Evolutionary conservation across 2,113 vertebrate species (phyloP), one percentile per base, ranked within the genome.

Genomic region (Sturnus vulgaris): DNA sequence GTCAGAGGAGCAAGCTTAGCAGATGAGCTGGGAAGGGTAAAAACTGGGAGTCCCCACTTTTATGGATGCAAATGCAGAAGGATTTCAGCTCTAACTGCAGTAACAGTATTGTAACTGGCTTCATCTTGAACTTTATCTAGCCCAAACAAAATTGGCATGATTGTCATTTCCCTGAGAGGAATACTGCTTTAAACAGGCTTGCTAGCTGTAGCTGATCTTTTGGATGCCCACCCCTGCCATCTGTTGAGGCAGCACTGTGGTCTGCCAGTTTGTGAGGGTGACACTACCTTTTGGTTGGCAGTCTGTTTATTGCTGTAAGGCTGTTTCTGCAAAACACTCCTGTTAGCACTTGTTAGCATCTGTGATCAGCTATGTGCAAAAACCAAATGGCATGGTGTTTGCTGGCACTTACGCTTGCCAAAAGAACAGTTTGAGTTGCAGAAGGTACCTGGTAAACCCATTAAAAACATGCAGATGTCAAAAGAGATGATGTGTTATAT

Each of bases 401-500:
- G 56, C 82, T 81, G 68, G 87, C 44, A 40, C 57, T 93, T 78
- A 25, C 2, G 35, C 66, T 86, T 95, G 92, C 93, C 94, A 97
- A 91, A 95, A 88, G 77, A 96, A 91, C 94, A 96, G 91, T 92
- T 65, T 96, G 91, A 72, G 89, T 83, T 93, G 82, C 90, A 96
- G 94, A 95, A 94, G 92, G 88, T 83, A 84, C 70, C 93, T 90
- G 93, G 70, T 76, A 89, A 95, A 69, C n/a, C 89, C 78, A 92
- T 82, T 82, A 64, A 89, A 95, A 93, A 92, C 78, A 91, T 64
- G 52, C 83, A 90, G 91, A 60, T 94, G 88, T 84, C 83, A 72
- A 61, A 88, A 96, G 47, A 8, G 11, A 95, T 71, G n/a, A 53
- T 65, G 37, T 69, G 76, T 72, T 89, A 75, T 35, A 60, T 59